Percentiles rank a stretch among this genome's conserved stretches.
phyloP scores from a whole-genome alignment of 2,797 vertebrate species.

The Neosilurus hyrtlii region DNA sequence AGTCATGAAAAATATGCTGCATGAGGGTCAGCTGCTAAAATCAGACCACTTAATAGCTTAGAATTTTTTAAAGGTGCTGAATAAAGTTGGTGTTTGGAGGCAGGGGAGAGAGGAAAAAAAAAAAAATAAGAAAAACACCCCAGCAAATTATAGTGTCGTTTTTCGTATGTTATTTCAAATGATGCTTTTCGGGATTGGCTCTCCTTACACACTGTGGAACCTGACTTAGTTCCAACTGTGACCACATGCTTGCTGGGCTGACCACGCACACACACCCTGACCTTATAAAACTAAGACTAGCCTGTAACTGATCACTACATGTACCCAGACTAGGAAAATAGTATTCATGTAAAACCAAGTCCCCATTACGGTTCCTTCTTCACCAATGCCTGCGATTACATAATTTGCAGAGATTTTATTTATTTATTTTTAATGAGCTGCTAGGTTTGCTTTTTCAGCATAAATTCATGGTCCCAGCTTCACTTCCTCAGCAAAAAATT shows the following conservation, averaged over 20 bases:
- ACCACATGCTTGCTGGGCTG: constrained; percentile 24
- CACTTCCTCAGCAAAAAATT: constrained; percentile 36
- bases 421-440: not conserved
- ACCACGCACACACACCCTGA: constrained; percentile 24
- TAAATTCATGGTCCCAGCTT: constrained; percentile 4
- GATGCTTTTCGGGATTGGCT: constrained; percentile 34
- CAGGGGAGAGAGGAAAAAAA: not conserved
- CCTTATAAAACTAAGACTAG: constrained; percentile 34
- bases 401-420: not conserved
- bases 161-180: constrained; percentile 25
- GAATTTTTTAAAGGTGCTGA: constrained; percentile 34
- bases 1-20: constrained; percentile 60
- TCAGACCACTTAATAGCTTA: constrained; percentile 25
- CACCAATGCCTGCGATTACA: constrained; percentile 19
- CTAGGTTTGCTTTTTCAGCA: constrained; percentile 27
- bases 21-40: constrained; percentile 41
- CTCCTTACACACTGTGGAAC: constrained; percentile 17
- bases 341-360: constrained; percentile 30
- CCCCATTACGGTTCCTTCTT: constrained; percentile 8
- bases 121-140: not conserved
- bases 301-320: constrained; percentile 15
- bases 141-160: constrained; percentile 23
- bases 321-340: constrained; percentile 3
- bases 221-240: constrained; percentile 42
- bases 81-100: not conserved